Percentiles rank a stretch among this genome's conserved stretches.
These are phyloP conservation scores for Macaria notata DNA, from an alignment of 2,888 invertebrate species.

Conservation along the genomic window DNA sequence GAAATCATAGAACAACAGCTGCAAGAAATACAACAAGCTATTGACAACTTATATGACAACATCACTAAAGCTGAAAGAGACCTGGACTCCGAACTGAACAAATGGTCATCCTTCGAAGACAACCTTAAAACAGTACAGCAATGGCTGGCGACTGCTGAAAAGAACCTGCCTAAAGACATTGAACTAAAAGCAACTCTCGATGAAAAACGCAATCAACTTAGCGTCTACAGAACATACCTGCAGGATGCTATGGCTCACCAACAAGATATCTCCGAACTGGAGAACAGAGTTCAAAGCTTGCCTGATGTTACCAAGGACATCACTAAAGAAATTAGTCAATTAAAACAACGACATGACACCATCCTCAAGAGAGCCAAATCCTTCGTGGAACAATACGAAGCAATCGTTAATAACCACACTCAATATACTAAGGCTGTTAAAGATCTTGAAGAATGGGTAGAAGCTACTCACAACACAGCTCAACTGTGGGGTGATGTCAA, in stretches of 20 bases:
- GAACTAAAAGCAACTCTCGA: conserved; percentile 93
- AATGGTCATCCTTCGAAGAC: conserved; percentile 96
- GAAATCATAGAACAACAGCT: conserved; percentile 92
- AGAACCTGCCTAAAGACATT: conserved; percentile 88
- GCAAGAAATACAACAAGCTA: conserved; percentile 90
- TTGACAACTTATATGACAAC: conserved; percentile 91
- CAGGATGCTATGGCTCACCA: conserved; percentile 93
- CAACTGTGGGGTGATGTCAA: conserved; percentile 92
- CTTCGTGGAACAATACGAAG: conserved; percentile 93
- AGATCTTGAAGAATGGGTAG: conserved; percentile 93
- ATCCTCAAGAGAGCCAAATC: conserved; percentile 87
- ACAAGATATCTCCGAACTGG: conserved; percentile 91
- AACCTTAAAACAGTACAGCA: conserved; percentile 88
- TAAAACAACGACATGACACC: conserved; percentile 88
- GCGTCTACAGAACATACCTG: conserved; percentile 90
- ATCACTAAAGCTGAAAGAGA: conserved; percentile 90
- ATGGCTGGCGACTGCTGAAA: conserved; percentile 90
- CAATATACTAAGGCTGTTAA: conserved; percentile 93
- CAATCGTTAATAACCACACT: conserved; percentile 93
- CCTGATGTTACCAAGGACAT: conserved; percentile 90
- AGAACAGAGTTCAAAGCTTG: conserved; percentile 89
- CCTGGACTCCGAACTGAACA: conserved; percentile 90
- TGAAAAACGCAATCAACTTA: conserved; percentile 94
- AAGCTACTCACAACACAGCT: conserved; percentile 91
- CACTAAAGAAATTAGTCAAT: conserved; percentile 85